Conservation (phyloP, 92 coral and sea anemone genomes). For the Plumapathes pennacea region DNA sequence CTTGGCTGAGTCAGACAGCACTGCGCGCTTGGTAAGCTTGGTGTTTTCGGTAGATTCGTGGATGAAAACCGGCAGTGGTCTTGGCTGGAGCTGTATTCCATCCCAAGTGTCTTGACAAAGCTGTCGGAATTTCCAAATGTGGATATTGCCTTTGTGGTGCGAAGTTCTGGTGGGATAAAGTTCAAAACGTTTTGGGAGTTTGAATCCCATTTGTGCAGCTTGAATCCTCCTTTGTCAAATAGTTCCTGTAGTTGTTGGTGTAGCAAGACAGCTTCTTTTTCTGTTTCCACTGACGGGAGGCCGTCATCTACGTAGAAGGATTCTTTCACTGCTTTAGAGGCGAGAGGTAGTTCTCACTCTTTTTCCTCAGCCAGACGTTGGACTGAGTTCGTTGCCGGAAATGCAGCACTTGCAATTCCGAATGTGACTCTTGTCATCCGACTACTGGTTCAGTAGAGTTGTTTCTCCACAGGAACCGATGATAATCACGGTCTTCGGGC, state of each 20-base stretch:
- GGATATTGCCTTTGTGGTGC: constrained; percentile 12
- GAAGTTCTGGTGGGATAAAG: constrained; percentile 29
- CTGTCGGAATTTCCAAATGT: constrained; percentile 2
- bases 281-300: constrained; percentile 42
- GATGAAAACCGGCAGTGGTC: constrained; percentile 47
- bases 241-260: constrained; percentile 45
- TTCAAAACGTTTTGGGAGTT: constrained; percentile 39
- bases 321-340: constrained; percentile 33
- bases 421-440: constrained; percentile 60
- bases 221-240: constrained; percentile 46
- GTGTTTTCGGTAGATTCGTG: constrained; percentile 11
- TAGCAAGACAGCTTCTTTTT: constrained; percentile 27
- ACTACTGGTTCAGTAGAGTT: constrained; percentile 10
- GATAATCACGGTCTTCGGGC: constrained; percentile 32
- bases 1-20: constrained; percentile 50
- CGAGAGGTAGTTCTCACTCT: constrained; percentile 31
- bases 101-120: constrained; percentile 45
- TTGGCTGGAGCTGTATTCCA: constrained; percentile 43
- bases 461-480: constrained; percentile 40
- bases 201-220: constrained; percentile 51
- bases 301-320: constrained; percentile 59
- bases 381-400: constrained; percentile 24
- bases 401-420: constrained; percentile 47
- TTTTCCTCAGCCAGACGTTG: constrained; percentile 35
- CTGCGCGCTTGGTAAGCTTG: constrained; percentile 43